Conservation (phyloP, 2,888 invertebrate genomes). For the Tetragonisca angustula region DNA sequence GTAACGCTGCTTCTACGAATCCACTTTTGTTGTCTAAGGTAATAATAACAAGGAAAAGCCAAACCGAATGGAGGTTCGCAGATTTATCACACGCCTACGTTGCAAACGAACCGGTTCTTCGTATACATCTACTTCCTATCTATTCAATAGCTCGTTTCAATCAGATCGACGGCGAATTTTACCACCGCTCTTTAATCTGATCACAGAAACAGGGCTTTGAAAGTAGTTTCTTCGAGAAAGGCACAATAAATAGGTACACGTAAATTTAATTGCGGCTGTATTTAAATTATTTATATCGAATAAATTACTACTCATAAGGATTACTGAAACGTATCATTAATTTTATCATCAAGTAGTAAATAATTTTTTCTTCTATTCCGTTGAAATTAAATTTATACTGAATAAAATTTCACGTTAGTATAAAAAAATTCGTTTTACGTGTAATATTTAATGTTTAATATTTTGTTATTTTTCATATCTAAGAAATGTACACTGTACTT, state of each 20-base stretch:
- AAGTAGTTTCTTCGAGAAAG: background rate
- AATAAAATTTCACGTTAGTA: too few relatives aligned
- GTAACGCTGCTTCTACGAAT: constrained; percentile 52
- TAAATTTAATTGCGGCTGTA: too few relatives aligned
- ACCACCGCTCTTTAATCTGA: constrained; percentile 1
- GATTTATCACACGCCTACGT: constrained; percentile 54
- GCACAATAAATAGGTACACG: background rate
- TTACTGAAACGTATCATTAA: too few relatives aligned
- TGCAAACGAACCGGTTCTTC: constrained; percentile 58
- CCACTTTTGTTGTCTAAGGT: background rate
- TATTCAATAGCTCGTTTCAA: constrained; percentile 46
- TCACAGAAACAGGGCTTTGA: background rate
- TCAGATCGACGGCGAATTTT: constrained; percentile 38
- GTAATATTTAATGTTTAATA: too few relatives aligned
- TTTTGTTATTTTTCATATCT: too few relatives aligned
- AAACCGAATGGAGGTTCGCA: constrained; percentile 29
- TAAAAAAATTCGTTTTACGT: too few relatives aligned
- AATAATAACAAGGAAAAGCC: constrained; percentile 42
- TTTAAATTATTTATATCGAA: too few relatives aligned
- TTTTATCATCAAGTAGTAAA: too few relatives aligned
- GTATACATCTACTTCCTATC: constrained; percentile 38
- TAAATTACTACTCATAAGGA: too few relatives aligned
- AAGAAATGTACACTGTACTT: too few relatives aligned
- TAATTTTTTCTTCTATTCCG: too few relatives aligned
- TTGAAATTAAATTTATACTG: too few relatives aligned